Conservation (phyloP, 2,113 vertebrate species). For the Onychostoma macrolepis region DNA sequence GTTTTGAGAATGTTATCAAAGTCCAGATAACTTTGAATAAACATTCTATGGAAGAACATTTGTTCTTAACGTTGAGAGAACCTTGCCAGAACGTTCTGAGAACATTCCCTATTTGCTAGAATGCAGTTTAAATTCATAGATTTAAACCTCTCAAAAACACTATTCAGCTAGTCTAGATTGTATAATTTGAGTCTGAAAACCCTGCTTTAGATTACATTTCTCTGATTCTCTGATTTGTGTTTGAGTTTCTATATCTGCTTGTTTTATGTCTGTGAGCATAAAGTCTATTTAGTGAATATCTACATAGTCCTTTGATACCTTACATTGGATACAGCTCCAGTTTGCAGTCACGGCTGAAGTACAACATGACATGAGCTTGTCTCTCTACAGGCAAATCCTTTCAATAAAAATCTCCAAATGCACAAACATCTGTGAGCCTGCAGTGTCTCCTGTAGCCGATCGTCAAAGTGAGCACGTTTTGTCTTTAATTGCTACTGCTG, state of each 20-base stretch:
- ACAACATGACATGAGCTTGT: neutral
- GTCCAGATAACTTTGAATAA: no score
- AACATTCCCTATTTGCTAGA: no score
- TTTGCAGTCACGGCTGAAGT: neutral
- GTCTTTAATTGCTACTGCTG: slow-evolving; percentile 30
- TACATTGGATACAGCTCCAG: neutral
- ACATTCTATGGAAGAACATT: no score
- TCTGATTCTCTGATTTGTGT: neutral
- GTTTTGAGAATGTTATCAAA: no score
- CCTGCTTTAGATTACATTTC: neutral
- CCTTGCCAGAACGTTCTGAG: no score
- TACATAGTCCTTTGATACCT: neutral
- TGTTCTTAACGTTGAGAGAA: no score
- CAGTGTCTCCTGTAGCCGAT: neutral
- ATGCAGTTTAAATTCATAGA: neutral
- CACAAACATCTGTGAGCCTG: neutral
- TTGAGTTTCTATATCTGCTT: neutral
- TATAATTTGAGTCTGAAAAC: neutral
- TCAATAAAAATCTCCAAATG: neutral
- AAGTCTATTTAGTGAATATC: neutral
- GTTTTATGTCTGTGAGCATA: neutral
- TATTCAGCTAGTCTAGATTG: no score
- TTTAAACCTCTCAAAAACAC: neutral
- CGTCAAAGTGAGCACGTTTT: slow-evolving; percentile 2
- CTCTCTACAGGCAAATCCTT: neutral